Evolutionary conservation across 2,797 vertebrate genomes (phyloP), one percentile per base, ranked within the genome.

Genomic region (Leuciscus waleckii): DNA sequence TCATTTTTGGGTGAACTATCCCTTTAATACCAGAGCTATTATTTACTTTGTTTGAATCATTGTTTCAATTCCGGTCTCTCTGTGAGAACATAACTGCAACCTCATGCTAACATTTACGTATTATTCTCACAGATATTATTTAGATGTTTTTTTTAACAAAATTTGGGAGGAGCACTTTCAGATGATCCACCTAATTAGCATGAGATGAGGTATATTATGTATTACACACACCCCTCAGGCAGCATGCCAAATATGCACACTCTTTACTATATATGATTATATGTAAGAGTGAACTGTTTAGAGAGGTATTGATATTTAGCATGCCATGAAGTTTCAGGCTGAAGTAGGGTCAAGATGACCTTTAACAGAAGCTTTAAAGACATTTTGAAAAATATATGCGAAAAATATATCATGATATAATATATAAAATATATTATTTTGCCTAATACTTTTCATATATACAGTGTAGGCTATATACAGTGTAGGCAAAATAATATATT

Each of bases 21-120:
- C 43, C 37, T 88, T 85, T 82, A 78, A 88, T 87, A 85, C 84
- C 85, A 5, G 21, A 41, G 80, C 80, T 90, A 89, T 93, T 93
- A 91, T 93, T 91, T 87, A 41, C 65, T 90, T 87, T 90, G 87
- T 91, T 93, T 93, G 88, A 88, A 83, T 82, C 90, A 92, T 88
- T 92, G 90, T 91, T 91, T 77, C 71, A 86, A 85, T 81, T 84
- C 85, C 86, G 84, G 73, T 74, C 78, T 88, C 88, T 84, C n/a
- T 46, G 79, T 74, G 39, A 63, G 14, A 85, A 71, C 16, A 16
- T 23, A 23, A 56, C 21, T 9, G 21, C 54, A 56, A 56, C 3
- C 54, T 56, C 54, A 56, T 8, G 10, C 21, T 56, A 49, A 49
- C 5, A 49, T 49, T 1, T 56, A 8, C 54, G 10, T 56, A 56